Percentiles rank a stretch among this genome's conserved stretches.
phyloP scores from a whole-genome alignment of 1,140 invertebrate genomes.

The Apis laboriosa region DNA sequence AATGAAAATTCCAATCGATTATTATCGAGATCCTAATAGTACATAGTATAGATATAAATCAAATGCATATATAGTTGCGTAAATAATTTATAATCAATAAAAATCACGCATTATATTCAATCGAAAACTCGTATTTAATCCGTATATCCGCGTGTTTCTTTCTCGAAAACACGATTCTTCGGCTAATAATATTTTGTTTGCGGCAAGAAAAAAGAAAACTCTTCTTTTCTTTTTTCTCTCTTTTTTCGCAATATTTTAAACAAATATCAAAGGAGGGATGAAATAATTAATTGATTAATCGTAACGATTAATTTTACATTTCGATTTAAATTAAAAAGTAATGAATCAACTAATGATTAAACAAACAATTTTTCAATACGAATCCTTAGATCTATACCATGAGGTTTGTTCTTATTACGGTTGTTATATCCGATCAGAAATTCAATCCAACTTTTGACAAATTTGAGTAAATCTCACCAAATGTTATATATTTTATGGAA shows the following conservation, averaged over 20 bases:
- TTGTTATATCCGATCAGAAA: not conserved
- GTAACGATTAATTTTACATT: not conserved
- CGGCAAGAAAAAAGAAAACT: too few species aligned
- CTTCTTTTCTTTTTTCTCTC: not conserved
- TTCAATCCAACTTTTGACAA: not conserved
- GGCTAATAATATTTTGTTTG: not conserved
- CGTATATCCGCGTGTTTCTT: not conserved
- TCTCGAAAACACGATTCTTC: not conserved
- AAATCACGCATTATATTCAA: too few species aligned
- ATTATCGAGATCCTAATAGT: too few species aligned
- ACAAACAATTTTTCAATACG: not conserved
- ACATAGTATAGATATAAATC: too few species aligned
- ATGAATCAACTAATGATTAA: not conserved
- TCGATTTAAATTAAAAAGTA: not conserved
- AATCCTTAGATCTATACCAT: not conserved
- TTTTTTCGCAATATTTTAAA: not conserved
- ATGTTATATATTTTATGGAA: too few species aligned
- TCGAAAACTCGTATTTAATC: not conserved
- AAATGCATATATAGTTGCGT: too few species aligned
- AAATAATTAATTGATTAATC: not conserved
- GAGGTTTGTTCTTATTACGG: not conserved
- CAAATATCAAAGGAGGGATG: not conserved
- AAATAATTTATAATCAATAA: too few species aligned
- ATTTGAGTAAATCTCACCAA: too few species aligned
- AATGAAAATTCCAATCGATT: too few species aligned